Evolutionary conservation across 2,797 vertebrate genomes (phyloP), one percentile per base, ranked within the genome.

Genomic region (Picus viridis): DNA sequence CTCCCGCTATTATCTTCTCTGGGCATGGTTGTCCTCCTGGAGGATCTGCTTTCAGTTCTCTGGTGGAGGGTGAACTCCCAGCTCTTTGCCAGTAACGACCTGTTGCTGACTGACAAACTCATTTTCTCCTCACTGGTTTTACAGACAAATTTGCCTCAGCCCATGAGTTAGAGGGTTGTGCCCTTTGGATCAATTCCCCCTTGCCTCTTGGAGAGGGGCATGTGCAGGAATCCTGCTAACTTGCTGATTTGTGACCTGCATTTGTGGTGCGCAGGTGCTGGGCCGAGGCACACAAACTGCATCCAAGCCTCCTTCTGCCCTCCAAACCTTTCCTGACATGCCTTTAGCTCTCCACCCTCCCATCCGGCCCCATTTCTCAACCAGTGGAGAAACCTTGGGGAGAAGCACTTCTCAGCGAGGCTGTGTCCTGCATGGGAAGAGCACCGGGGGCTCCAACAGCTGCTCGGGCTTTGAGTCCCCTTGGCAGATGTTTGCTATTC

Each of bases 401-500:
- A 89, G 62, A 62, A 70, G 68, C 11, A 30, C 69, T 91, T 63
- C 19, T 0, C 79, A 62, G 82, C 74, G 19, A 61, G 76, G 82
- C 84, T 63, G 34, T 53, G 51, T 88, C 70, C 74, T 78, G 2
- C 67, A 39, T 45, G 89, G 89, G 86, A 85, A 92, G 93, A 67
- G 88, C 70, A 71, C 95, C 62, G 86, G 96, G 89, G 95, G 93
- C 96, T 96, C 97, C 89, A 95, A 96, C 98, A 98, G 97, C 97
- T 97, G 97, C 96, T 96, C 41, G 16, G 93, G 92, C 88, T 96
- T 96, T 97, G 96, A 97, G 96, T 88, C 94, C 84, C 93, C 82
- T 84, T 62, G 94, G 97, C 98, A 98, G 98, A 98, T 98, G 98
- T 97, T 97, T 85, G 72, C 94, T 97, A 94, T 94, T 97, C 92